Base-by-base conservation (phyloP, 2,888 invertebrate genomes). In the Monoplex corrugatus region DNA sequence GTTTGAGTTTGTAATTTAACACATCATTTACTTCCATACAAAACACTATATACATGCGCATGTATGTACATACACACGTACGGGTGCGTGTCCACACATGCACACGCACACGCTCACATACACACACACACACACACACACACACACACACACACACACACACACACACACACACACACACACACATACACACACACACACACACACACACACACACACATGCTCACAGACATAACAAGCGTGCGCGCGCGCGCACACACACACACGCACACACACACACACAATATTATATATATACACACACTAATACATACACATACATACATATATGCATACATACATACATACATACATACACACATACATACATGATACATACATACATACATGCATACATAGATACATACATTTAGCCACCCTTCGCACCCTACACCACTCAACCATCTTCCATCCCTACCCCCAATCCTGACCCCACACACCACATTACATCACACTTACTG, bases 261-360 rank as follows among this genome's bases (percentile, higher is more conserved):
- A 57, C 57, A 57, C 57, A 57, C 57, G 2, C 57, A 57, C 57
- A 57, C 57, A 5, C 32, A 84, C 68, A 38, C 57, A 82, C 57
- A 82, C 63, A 87, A 40, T 57, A 57, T 57, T 57, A 87, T 35
- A 82, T 57, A 87, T 43, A 82, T 80, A 80, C 43, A 82, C 68
- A 72, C 43, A 72, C 68, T n/a, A n/a, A n/a, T n/a, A 72, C 43
- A 72, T 5, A 57, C 57, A 86, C 50, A 86, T 57, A 86, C 44
- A 23, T n/a, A 75, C n/a, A 2, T 10, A 2, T 1, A 5, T 5
- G 57, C 57, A 5, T 57, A 57, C 19, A 57, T 16, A 10, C 28
- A 28, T 16, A 57, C 57, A 57, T 50, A 50, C 16, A 50, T 13
- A 50, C 8, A 13, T 13, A 50, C 16, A 50, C 16, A 50, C 10